These are phyloP conservation scores for Actinopyga echinites DNA, from an alignment of 53 echinoderm and acorn worm species.

Conservation along the genomic window DNA sequence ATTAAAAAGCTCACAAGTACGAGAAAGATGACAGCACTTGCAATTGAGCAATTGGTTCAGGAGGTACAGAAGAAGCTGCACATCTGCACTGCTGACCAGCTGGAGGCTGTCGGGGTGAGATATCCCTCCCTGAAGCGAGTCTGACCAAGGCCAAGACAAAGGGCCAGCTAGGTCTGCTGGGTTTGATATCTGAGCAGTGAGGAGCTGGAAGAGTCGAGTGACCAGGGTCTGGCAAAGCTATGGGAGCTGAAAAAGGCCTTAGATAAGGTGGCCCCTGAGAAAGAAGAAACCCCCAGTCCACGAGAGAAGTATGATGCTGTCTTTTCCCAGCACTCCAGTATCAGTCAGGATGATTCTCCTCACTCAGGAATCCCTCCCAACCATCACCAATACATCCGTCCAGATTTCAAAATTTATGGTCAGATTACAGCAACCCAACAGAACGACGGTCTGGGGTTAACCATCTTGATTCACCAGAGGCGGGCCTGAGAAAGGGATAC, in stretches of 20 bases:
- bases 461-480: too few relatives aligned
- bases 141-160: slow-evolving; percentile 20
- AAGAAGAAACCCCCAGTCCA: neutral
- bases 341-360: neutral
- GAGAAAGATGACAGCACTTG: too few relatives aligned
- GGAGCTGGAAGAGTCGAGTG: slow-evolving; percentile 17
- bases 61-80: neutral
- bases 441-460: slow-evolving; percentile 8
- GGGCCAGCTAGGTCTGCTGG: slow-evolving; percentile 15
- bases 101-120: neutral
- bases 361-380: neutral
- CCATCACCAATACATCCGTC: neutral
- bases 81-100: slow-evolving; percentile 3
- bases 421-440: slow-evolving; percentile 3
- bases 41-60: too few relatives aligned
- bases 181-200: slow-evolving; percentile 25
- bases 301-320: neutral
- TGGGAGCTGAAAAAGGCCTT: neutral
- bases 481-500: neutral
- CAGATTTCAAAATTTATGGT: neutral
- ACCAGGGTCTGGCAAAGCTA: slow-evolving; percentile 1
- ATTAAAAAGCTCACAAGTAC: too few relatives aligned
- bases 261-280: neutral
- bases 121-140: neutral
- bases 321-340: neutral